A percentile compares a stretch with the other conserved stretches of the same genome.
phyloP scores from a whole-genome alignment of 2,888 invertebrate genomes.

The Bombylius major region DNA sequence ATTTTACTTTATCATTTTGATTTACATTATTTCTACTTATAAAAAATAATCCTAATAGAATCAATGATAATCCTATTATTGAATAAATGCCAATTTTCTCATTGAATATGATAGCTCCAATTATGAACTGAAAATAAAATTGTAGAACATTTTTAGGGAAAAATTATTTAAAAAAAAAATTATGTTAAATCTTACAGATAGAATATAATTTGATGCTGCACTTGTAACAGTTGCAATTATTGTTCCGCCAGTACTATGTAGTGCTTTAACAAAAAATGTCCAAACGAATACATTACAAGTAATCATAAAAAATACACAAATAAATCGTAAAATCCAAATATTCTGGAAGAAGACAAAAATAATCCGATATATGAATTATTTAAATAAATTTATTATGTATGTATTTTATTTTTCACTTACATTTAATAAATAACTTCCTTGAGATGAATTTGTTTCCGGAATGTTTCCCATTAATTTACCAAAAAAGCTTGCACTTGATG shows the following conservation, averaged over 20 bases:
- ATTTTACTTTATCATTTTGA: neutral
- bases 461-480: slow-evolving; percentile 41
- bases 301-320: slow-evolving; percentile 42
- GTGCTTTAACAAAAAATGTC: slow-evolving; percentile 45
- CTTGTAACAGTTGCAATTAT: slow-evolving; percentile 45
- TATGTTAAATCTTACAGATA: slow-evolving; percentile 38
- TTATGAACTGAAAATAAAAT: slow-evolving; percentile 48
- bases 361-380: neutral
- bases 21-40: slow-evolving; percentile 35
- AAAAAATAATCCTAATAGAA: slow-evolving; percentile 55
- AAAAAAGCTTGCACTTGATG: slow-evolving; percentile 45
- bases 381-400: no score
- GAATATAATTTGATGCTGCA: slow-evolving; percentile 46
- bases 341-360: slow-evolving; percentile 25
- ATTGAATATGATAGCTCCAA: slow-evolving; percentile 55
- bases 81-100: slow-evolving; percentile 56
- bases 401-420: neutral
- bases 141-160: slow-evolving; percentile 1
- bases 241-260: slow-evolving; percentile 42
- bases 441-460: neutral
- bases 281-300: slow-evolving; percentile 43
- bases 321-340: slow-evolving; percentile 23
- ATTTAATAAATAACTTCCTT: neutral
- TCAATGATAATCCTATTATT: slow-evolving; percentile 58
- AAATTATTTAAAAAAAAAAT: neutral